Percentiles rank a stretch among this genome's conserved stretches.
phyloP scores from a whole-genome alignment of 2,797 vertebrate genomes.

The Alosa sapidissima region DNA sequence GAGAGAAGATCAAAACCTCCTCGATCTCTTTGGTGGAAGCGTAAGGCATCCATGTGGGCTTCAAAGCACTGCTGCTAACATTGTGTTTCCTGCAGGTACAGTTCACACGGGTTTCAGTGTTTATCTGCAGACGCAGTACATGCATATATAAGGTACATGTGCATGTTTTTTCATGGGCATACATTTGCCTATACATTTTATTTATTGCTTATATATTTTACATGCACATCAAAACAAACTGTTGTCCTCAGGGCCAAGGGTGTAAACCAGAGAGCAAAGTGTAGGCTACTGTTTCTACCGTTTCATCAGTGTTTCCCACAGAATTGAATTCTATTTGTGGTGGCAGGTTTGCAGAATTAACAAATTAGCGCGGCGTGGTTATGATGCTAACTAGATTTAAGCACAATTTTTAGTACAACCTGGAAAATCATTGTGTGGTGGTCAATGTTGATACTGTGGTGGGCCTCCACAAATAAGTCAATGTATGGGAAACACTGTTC shows the following conservation, averaged over 20 bases:
- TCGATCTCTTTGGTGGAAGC: constrained; percentile 37
- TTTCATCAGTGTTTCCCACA: no score
- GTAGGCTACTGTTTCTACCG: no score
- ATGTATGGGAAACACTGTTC: not conserved
- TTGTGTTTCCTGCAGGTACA: constrained; percentile 54
- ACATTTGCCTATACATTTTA: not conserved
- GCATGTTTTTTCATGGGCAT: not conserved
- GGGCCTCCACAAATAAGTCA: no score
- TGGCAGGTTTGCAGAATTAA: no score
- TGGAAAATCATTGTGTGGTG: no score
- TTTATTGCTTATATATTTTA: not conserved
- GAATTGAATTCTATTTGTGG: no score
- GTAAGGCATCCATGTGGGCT: constrained; percentile 59
- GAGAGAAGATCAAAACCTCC: constrained; percentile 62
- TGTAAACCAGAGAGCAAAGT: not conserved
- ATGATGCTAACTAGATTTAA: no score
- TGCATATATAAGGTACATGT: not conserved
- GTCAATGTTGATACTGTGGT: no score
- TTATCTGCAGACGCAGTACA: not conserved
- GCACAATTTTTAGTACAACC: no score
- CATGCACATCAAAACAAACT: not conserved
- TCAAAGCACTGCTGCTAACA: constrained; percentile 61
- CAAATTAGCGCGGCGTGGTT: no score
- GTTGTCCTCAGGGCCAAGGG: not conserved
- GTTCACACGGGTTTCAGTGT: not conserved